These are phyloP conservation scores for Ditylenchus dipsaci DNA, from an alignment of 1,140 invertebrate species.

Conservation along the genomic window DNA sequence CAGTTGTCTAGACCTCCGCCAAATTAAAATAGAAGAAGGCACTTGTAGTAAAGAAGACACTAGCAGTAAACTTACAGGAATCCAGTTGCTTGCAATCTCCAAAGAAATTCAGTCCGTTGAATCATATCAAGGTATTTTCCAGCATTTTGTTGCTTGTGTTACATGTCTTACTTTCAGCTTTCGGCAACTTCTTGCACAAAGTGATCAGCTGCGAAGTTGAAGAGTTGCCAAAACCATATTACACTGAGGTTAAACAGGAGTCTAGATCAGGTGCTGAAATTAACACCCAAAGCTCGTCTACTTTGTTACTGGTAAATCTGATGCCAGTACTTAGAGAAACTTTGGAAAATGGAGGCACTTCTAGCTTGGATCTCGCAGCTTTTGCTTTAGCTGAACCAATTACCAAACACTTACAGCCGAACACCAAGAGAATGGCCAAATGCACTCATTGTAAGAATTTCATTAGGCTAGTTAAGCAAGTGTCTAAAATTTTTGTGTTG, in stretches of 20 bases:
- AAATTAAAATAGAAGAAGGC: neutral
- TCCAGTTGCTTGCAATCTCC: neutral
- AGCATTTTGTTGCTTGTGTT: neutral
- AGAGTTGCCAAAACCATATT: neutral
- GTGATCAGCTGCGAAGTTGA: constrained; percentile 1
- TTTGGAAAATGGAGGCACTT: neutral
- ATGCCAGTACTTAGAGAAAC: neutral
- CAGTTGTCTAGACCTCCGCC: too few species aligned
- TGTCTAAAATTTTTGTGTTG: too few species aligned
- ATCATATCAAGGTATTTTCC: neutral
- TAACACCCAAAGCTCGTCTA: neutral
- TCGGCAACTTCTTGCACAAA: constrained; percentile 4
- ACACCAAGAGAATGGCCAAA: neutral
- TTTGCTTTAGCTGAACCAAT: constrained; percentile 5
- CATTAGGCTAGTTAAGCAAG: neutral
- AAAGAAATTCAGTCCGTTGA: neutral
- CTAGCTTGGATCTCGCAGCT: neutral
- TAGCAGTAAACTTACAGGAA: neutral
- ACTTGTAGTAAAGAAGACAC: neutral
- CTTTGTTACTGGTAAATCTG: neutral
- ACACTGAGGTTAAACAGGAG: neutral
- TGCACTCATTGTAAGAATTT: neutral
- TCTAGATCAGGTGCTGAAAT: neutral
- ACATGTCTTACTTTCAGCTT: neutral
- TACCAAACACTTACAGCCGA: neutral